Percentiles rank a stretch among this genome's conserved stretches.
phyloP scores from a whole-genome alignment of 2,113 vertebrate genomes.

The Oreochromis spilurus region DNA sequence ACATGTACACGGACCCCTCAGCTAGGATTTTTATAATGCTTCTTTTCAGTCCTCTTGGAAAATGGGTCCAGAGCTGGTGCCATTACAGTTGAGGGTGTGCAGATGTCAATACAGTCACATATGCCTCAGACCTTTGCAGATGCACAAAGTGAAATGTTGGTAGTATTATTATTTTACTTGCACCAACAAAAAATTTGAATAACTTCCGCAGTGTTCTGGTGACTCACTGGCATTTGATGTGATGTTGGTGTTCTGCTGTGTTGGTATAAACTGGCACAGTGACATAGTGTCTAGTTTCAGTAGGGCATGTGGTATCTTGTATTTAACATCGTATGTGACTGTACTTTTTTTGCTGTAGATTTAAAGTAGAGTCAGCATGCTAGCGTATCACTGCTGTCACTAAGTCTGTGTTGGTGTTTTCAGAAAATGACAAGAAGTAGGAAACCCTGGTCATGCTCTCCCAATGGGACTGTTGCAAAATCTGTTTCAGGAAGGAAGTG shows the following conservation, averaged over 20 bases:
- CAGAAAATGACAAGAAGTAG: neutral
- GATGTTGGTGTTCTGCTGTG: neutral
- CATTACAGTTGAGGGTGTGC: neutral
- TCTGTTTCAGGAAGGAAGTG: slow-evolving; percentile 34
- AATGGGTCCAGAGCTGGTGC: neutral
- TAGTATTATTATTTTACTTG: neutral
- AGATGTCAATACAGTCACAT: neutral
- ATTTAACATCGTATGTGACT: neutral
- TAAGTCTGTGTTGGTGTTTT: neutral
- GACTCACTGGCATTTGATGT: neutral
- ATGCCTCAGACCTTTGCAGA: neutral
- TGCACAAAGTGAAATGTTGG: neutral
- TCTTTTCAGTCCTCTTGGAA: neutral
- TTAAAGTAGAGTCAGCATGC: neutral
- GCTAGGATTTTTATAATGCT: neutral
- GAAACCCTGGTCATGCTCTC: neutral
- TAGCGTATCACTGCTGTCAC: neutral
- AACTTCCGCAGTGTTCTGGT: neutral
- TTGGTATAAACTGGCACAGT: neutral
- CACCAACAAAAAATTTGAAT: neutral
- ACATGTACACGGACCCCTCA: neutral
- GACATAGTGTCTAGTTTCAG: neutral
- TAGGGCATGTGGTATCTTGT: neutral
- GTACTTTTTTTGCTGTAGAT: neutral
- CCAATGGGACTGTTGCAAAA: neutral